Percentiles rank a stretch among this genome's conserved stretches.
These are phyloP conservation scores for Diuraphis noxia DNA, from an alignment of 1,140 invertebrate species.

Conservation along the genomic window DNA sequence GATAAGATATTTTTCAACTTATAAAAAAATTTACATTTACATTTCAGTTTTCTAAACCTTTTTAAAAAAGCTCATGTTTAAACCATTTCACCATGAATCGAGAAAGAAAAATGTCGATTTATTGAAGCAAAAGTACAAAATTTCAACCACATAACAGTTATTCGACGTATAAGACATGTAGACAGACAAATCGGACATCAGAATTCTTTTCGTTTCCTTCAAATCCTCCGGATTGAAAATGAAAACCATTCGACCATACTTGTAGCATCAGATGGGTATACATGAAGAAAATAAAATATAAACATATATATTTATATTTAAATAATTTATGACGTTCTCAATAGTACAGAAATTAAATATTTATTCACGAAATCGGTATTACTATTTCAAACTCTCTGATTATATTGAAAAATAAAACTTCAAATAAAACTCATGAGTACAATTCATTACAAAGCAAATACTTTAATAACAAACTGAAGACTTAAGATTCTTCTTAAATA, in stretches of 20 bases:
- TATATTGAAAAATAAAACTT: neutral
- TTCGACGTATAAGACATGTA: neutral
- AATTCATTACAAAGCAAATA: neutral
- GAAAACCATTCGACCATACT: neutral
- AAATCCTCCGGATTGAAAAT: neutral
- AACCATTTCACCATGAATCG: neutral
- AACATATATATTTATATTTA: neutral
- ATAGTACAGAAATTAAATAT: slow-evolving; percentile 1
- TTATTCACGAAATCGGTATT: no score
- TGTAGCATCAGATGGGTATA: neutral
- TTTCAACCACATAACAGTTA: neutral
- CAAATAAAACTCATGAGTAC: neutral
- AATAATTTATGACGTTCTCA: slow-evolving; percentile 30
- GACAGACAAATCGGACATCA: neutral
- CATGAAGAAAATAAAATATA: neutral
- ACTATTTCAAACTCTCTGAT: neutral
- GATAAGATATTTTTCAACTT: neutral
- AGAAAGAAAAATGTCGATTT: neutral
- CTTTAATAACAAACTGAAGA: neutral
- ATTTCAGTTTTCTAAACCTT: neutral
- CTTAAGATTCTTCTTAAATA: neutral
- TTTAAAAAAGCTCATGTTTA: neutral
- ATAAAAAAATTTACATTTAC: neutral
- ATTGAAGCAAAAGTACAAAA: neutral
- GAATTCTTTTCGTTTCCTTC: neutral